A percentile compares a stretch with the other conserved stretches of the same genome.
phyloP scores from a whole-genome alignment of 2,888 invertebrate genomes.

The Drosophila differens region DNA sequence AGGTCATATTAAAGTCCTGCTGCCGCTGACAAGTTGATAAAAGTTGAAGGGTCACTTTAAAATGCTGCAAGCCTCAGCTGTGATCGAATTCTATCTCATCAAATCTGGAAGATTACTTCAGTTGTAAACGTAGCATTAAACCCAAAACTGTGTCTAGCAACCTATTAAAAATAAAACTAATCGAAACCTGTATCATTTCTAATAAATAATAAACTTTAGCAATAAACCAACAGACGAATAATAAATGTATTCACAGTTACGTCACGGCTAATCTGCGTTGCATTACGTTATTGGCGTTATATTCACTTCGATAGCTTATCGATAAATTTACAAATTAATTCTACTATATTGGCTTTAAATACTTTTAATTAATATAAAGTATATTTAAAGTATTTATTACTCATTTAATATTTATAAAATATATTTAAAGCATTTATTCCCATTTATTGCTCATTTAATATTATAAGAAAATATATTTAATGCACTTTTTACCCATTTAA shows the following conservation, averaged over 20 bases:
- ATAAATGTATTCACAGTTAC: neutral
- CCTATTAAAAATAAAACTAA: neutral
- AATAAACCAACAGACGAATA: neutral
- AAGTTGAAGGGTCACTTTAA: neutral
- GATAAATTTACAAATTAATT: neutral
- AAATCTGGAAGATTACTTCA: neutral
- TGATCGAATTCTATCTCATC: neutral
- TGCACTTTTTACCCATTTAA: slow-evolving; percentile 86
- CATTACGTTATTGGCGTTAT: neutral
- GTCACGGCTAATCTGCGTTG: neutral
- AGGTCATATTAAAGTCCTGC: neutral
- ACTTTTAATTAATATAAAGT: neutral
- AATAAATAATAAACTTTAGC: neutral
- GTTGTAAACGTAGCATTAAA: neutral
- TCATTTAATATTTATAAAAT: neutral
- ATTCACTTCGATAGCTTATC: neutral
- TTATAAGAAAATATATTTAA: neutral
- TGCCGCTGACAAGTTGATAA: neutral
- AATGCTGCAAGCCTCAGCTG: neutral
- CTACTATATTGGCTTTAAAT: neutral
- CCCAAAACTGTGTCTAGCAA: neutral
- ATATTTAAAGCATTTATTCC: neutral
- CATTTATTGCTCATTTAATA: neutral
- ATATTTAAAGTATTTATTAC: neutral
- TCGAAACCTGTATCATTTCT: neutral